Evolutionary conservation across 37 sponge, comb jelly and placozoan genomes (phyloP).

Genomic region (Chondrosia reniformis): DNA sequence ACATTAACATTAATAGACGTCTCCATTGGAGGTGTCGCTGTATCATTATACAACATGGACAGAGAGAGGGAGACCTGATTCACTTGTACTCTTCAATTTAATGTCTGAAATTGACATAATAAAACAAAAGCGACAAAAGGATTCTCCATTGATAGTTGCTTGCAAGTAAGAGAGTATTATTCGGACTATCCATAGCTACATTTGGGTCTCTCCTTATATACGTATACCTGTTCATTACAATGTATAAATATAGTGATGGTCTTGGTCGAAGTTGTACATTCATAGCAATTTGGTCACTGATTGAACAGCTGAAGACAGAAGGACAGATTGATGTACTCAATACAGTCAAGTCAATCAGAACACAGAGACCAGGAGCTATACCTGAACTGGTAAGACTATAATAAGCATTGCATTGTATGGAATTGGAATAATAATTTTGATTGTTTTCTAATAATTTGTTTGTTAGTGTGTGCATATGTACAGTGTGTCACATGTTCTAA

Average conservation of each 20-base stretch:
- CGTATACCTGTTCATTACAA: neutral
- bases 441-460: no score
- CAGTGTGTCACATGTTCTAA: no score
- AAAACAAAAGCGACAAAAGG: neutral
- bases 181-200: neutral
- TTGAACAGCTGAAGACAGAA: conserved; percentile 35
- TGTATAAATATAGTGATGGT: conserved; percentile 1
- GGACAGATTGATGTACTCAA: conserved; percentile 23
- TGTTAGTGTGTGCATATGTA: no score
- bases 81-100: neutral
- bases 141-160: neutral
- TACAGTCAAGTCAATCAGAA: conserved; percentile 22
- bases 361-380: conserved; percentile 30
- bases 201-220: neutral
- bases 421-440: neutral
- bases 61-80: neutral
- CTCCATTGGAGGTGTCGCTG: neutral
- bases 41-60: conserved; percentile 1
- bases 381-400: conserved; percentile 5
- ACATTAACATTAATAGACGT: no score
- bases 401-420: no score
- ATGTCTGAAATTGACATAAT: neutral
- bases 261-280: conserved; percentile 36
- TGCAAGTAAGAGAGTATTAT: conserved; percentile 37
- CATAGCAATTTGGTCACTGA: conserved; percentile 18